Evolutionary conservation across 2,888 invertebrate species (phyloP).

Genomic region (Lagria hirta): DNA sequence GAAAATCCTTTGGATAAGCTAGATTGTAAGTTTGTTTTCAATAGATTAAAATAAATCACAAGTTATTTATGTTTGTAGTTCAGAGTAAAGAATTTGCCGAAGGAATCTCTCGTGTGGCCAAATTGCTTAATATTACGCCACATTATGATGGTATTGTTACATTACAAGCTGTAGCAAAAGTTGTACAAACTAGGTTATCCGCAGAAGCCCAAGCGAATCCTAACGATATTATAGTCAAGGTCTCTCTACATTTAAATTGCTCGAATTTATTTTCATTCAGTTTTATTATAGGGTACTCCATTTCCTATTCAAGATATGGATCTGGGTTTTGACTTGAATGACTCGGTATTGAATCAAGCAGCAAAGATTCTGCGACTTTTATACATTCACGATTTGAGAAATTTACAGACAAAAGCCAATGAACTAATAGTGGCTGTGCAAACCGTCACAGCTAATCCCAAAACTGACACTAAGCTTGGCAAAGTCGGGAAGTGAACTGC

Average conservation of each 20-base stretch:
- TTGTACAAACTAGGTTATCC: conserved; percentile 63
- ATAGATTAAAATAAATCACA: conserved; percentile 12
- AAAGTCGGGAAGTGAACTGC: conserved; percentile 81
- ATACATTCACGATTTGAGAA: conserved; percentile 80
- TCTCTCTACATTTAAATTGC: conserved; percentile 29
- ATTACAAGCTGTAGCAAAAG: conserved; percentile 67
- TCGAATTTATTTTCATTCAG: no score
- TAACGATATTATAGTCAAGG: conserved; percentile 55
- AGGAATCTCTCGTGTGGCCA: conserved; percentile 78
- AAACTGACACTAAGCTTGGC: conserved; percentile 92
- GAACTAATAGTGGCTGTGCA: conserved; percentile 93
- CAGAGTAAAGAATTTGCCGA: conserved; percentile 78
- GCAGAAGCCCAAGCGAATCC: conserved; percentile 61
- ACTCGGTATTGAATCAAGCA: conserved; percentile 67
- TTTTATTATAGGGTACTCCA: conserved; percentile 59
- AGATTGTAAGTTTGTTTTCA: conserved; percentile 68
- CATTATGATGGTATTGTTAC: conserved; percentile 81
- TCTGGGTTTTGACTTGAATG: conserved; percentile 67
- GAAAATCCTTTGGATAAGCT: conserved; percentile 83
- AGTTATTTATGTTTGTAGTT: conserved; percentile 66
- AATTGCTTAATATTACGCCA: conserved; percentile 74
- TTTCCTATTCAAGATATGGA: conserved; percentile 70
- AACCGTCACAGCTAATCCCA: conserved; percentile 91
- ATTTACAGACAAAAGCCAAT: conserved; percentile 91
- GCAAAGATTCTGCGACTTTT: conserved; percentile 77